Conservation (phyloP, 2,797 vertebrate species). For the Propithecus deckenii region DNA sequence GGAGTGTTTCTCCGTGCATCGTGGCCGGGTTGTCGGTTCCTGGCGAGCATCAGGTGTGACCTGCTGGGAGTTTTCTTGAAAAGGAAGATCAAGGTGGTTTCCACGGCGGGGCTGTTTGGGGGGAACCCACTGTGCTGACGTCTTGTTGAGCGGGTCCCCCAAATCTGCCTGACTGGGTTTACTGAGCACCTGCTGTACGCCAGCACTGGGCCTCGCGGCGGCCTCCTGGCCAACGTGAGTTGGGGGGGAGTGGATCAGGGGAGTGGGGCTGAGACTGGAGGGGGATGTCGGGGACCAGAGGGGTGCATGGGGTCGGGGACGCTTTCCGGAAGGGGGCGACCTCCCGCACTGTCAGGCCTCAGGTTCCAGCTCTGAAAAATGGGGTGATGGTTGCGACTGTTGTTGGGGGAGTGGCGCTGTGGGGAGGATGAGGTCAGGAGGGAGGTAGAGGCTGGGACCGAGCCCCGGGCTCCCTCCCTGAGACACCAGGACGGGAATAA, state of each 20-base stretch:
- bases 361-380: neutral
- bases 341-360: neutral
- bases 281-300: too few relatives aligned
- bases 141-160: neutral
- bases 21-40: neutral
- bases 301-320: neutral
- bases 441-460: neutral
- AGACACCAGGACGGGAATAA: neutral
- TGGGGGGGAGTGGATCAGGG: neutral
- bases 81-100: conserved; percentile 17
- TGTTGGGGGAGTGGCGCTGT: neutral
- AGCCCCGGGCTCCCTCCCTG: neutral
- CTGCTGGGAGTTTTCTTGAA: conserved; percentile 19
- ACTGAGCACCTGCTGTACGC: neutral
- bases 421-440: neutral
- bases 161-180: neutral
- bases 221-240: neutral
- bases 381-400: neutral
- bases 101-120: neutral
- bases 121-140: neutral
- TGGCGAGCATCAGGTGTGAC: neutral
- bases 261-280: too few relatives aligned
- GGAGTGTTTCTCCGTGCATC: conserved; percentile 33
- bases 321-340: too few relatives aligned
- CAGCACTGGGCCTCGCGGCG: neutral